These are phyloP conservation scores for Zaprionus inermis DNA, from an alignment of 1,140 invertebrate species.

Conservation along the genomic window DNA sequence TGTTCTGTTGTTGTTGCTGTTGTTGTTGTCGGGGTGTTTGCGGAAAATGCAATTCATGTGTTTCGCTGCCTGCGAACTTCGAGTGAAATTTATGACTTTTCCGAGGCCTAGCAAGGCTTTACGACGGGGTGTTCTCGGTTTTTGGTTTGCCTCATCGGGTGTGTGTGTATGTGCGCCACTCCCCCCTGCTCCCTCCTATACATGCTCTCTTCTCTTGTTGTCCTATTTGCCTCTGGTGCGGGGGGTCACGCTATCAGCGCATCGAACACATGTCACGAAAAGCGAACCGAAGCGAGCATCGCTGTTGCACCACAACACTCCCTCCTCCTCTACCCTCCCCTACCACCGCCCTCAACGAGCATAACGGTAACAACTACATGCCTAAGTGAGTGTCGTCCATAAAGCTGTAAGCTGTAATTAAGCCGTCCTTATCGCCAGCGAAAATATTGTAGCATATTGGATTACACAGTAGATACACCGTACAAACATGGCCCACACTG, in stretches of 20 bases:
- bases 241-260: conserved; percentile 74
- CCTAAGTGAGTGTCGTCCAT: conserved; percentile 48
- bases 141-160: conserved; percentile 65
- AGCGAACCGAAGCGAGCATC: conserved; percentile 32
- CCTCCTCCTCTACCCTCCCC: conserved; percentile 10
- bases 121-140: conserved; percentile 60
- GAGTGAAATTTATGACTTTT: conserved; percentile 78
- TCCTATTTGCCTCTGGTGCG: neutral
- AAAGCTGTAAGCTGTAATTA: conserved; percentile 53
- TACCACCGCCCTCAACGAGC: too few species aligned
- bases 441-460: conserved; percentile 54
- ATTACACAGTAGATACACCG: conserved; percentile 26
- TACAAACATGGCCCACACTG: neutral
- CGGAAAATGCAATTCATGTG: conserved; percentile 81
- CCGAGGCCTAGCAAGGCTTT: conserved; percentile 33
- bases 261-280: conserved; percentile 78
- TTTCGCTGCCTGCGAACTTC: conserved; percentile 47
- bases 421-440: conserved; percentile 48
- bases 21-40: conserved; percentile 52
- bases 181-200: neutral
- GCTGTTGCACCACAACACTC: neutral
- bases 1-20: conserved; percentile 6
- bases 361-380: conserved; percentile 29
- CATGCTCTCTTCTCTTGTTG: neutral
- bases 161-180: too few species aligned